Conservation (phyloP, 2,113 vertebrate species). For the Acrocephalus kingi region DNA sequence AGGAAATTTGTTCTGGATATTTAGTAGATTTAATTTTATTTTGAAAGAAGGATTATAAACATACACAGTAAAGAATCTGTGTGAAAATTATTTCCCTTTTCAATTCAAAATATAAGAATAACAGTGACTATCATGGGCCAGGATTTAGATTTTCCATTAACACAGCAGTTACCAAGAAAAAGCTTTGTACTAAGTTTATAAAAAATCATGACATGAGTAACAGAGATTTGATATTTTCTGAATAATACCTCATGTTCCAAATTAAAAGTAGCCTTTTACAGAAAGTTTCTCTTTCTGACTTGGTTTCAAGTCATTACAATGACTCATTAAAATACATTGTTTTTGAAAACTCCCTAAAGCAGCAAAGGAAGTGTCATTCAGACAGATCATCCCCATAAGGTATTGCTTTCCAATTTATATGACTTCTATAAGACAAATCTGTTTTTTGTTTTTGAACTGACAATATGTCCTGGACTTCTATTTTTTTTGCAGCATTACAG, state of each 20-base stretch:
- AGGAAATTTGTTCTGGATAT: background rate
- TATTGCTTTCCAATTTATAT: slow-evolving; percentile 25
- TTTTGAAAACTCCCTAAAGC: slow-evolving; percentile 17
- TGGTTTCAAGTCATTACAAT: background rate
- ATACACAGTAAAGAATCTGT: background rate
- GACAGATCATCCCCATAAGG: background rate
- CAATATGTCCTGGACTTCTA: background rate
- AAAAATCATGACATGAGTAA: background rate
- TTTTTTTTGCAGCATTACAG: background rate
- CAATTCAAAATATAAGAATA: background rate
- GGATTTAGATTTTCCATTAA: background rate
- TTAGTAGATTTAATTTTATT: background rate
- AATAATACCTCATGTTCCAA: background rate
- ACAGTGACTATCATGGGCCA: background rate
- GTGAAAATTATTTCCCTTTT: background rate
- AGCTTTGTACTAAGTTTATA: background rate
- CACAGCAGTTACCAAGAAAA: background rate
- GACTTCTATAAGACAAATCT: background rate
- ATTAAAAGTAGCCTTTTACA: background rate
- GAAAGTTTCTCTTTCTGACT: background rate
- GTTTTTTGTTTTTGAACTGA: background rate
- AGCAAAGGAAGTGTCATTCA: background rate
- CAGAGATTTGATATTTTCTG: background rate
- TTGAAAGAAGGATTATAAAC: background rate
- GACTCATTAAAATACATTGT: slow-evolving; percentile 24